Evolutionary conservation across 2,888 invertebrate genomes (phyloP).

Genomic region (Micoletzkya japonica): DNA sequence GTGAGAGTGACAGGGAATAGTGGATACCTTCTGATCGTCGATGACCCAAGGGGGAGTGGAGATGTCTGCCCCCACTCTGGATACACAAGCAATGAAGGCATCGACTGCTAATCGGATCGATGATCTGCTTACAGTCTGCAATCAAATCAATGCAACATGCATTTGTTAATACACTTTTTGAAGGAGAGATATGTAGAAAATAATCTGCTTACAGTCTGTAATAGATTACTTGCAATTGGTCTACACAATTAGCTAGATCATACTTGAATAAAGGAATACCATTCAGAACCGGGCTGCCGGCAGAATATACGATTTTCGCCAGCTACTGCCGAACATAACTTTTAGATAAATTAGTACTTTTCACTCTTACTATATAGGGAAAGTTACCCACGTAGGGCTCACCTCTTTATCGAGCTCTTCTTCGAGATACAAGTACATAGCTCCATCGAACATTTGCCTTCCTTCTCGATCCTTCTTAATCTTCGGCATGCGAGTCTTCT

Average conservation of each 20-base stretch:
- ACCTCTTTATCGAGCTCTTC: constrained; percentile 30
- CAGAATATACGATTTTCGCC: too few relatives aligned
- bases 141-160: too few relatives aligned
- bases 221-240: background rate
- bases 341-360: too few relatives aligned
- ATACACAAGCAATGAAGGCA: constrained; percentile 55
- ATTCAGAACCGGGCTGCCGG: background rate
- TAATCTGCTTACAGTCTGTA: background rate
- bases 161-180: too few relatives aligned
- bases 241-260: background rate
- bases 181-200: too few relatives aligned
- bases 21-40: constrained; percentile 45
- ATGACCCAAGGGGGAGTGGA: constrained; percentile 53
- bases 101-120: constrained; percentile 52
- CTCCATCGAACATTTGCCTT: constrained; percentile 46
- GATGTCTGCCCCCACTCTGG: constrained; percentile 54
- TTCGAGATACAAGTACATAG: constrained; percentile 42
- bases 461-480: constrained; percentile 34
- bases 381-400: background rate
- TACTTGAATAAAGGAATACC: background rate
- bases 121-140: constrained; percentile 29
- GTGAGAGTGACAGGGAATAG: background rate
- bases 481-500: constrained; percentile 39
- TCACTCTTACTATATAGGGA: background rate
- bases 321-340: too few relatives aligned